Base-by-base conservation (phyloP, 2,113 vertebrate species). In the Thalassarche chlororhynchos region DNA sequence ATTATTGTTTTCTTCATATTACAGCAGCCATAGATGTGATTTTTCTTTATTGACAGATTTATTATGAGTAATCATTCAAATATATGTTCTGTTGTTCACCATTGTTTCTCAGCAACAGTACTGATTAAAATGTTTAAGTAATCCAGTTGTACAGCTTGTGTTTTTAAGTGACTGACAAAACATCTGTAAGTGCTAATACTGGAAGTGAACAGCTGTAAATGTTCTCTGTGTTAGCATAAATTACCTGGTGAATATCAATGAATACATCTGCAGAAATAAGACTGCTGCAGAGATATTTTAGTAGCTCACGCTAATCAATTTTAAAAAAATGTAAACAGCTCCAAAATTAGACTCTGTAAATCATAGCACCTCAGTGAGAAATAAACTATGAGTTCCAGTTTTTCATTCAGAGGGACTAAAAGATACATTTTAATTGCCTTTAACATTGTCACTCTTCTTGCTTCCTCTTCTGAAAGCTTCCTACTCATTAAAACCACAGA, bases 201-300 rank as follows among this genome's bases (percentile, higher is more conserved):
- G 77, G 40, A 87, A 84, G 15, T 44, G 49, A 91, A 82, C 29
- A 92, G 65, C 62, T 91, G 91, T 82, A 84, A 91, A 90, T 62
- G 58, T 75, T 75, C 49, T 76, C 64, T 69, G 36, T 38, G 55
- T 42, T 87, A 66, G n/a, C 42, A 90, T 87, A 90, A 93, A 77
- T 94, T 95, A 90, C 70, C 65, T 61, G 62, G 36, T 51, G 52
- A 94, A 93, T 84, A 87, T 80, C 78, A 90, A 64, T 49, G 36
- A 95, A 95, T 46, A 49, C 47, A 82, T 92, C 92, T 90, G 57
- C 70, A 96, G 40, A 93, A 97, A 81, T 90, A 58, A 95, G 51
- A 31, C 21, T 92, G 51, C 54, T 94, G 88, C 77, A 80, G 76
- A 88, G 89, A 84, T 46, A 89, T 36, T 97, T 93, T 49, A 84